Evolutionary conservation across 2,888 invertebrate species (phyloP), one percentile per base, ranked within the genome.

Genomic region (Nudaria mundana): DNA sequence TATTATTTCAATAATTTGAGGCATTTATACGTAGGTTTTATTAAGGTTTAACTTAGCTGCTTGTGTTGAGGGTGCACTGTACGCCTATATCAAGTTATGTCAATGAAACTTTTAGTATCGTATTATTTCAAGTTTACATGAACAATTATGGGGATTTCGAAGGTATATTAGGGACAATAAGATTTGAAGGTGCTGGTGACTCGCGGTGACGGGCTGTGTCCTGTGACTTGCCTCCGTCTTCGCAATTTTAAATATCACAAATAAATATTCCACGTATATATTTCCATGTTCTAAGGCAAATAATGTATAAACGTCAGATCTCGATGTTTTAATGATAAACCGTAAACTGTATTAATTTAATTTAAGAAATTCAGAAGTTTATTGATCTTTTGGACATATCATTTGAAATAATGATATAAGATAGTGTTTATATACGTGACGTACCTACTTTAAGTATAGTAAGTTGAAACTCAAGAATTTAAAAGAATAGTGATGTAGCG

Each of bases 151-250:
- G 78, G 79, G 73, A 72, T 66, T 72, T 74, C 58, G 66, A 76
- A 69, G 75, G 74, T 82, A 71, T 74, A 71, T 74, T 65, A 66
- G 77, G 78, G 81, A 74, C 76, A 77, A 75, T 75, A 75, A 57
- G 56, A 18, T 57, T 66, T 69, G 86, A 88, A 88, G 87, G 77
- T 81, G 87, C 85, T 87, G 88, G 88, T 78, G 87, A 88, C 88
- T 88, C 76, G 82, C 63, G 37, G 24, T n/a, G n/a, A n/a, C n/a
- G n/a, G n/a, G n/a, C n/a, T n/a, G n/a, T n/a, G n/a, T n/a, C 29
- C 34, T 42, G 68, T 74, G 86, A 88, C 88, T 88, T 81, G 86
- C 86, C 87, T 78, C 78, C 88, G 82, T 80, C 86, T 88, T 88
- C 81, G 50, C 59, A 36, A 65, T 58, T 50, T 65, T 63, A 69